phyloP scores from a whole-genome alignment of 2,888 invertebrate species.

The Poecilobothrus nobilitatus region DNA sequence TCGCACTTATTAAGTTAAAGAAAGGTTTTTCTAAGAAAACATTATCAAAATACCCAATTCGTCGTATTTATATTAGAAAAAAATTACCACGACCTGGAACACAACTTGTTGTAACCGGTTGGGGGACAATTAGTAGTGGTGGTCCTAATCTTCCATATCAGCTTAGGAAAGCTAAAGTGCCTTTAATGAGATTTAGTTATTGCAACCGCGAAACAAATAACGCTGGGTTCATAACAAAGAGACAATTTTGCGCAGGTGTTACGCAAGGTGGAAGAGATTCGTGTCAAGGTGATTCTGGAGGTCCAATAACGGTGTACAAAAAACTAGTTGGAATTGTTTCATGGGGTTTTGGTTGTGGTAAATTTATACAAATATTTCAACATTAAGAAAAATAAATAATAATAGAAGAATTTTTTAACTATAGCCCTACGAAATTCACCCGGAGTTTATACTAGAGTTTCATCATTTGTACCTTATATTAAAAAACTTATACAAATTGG shows the following conservation, averaged over 20 bases:
- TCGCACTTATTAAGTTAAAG: background rate
- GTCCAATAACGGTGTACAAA: background rate
- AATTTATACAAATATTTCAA: background rate
- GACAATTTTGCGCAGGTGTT: background rate
- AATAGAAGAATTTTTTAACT: background rate
- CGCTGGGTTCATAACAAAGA: background rate
- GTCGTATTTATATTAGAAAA: background rate
- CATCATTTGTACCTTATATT: background rate
- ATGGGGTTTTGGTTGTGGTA: background rate
- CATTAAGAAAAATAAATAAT: background rate
- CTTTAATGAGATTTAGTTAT: background rate
- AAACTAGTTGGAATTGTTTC: background rate
- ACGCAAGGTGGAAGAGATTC: background rate
- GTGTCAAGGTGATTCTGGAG: constrained; percentile 1
- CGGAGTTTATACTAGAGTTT: background rate
- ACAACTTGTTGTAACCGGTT: background rate
- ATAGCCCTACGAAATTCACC: background rate
- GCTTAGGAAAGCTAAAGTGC: background rate
- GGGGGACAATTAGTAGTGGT: background rate
- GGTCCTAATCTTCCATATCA: background rate
- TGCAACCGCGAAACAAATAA: background rate
- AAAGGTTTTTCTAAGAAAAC: background rate
- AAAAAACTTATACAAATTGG: background rate
- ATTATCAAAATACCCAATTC: background rate
- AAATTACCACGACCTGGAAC: background rate